Evolutionary conservation across 2,113 vertebrate species (phyloP), one percentile per base, ranked within the genome.

Genomic region (Thalassoma bifasciatum): DNA sequence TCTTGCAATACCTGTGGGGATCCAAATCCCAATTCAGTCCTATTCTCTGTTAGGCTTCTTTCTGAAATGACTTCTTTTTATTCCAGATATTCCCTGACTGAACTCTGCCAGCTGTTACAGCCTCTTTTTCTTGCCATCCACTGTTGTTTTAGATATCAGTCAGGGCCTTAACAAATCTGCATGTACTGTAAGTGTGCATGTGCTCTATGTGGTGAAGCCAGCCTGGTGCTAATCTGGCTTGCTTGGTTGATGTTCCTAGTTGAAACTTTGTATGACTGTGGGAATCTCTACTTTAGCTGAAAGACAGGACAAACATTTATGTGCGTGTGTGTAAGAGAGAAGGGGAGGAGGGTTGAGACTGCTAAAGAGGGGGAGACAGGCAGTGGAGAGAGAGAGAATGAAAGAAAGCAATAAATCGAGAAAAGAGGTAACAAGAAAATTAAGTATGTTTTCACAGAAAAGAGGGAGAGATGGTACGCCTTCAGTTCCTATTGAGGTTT

Each of bases 191-290:
- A 40, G 63, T 52, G 51, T 26, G 66, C 51, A 51, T 50, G 72
- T 56, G 73, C 37, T 86, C 74, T 90, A 88, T 90, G 85, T 86
- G 51, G 79, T 77, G 71, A 60, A 86, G 85, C 80, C 86, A 91
- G 89, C 86, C 88, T 83, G 82, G 82, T 88, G 79, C 85, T 92
- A 91, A 91, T 91, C 91, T 91, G 90, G 90, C 88, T 49, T 87
- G 87, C 86, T 89, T 86, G 88, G 90, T 80, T 92, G 90, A 88
- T 65, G 69, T 88, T 86, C 83, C 85, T 66, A 75, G 83, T 84
- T 90, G 82, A 90, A 91, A 91, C 86, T 88, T 90, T 89, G 86
- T 86, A 82, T 89, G 90, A 89, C 88, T 73, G 82, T 86, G 88
- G 85, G 85, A 91, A 89, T 89, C 88, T 91, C 67, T 73, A 67